A percentile compares a stretch with the other conserved stretches of the same genome.
Conservation (phyloP, 37 sponge, comb jelly and placozoan species). For the Petrosia ficiformis region DNA sequence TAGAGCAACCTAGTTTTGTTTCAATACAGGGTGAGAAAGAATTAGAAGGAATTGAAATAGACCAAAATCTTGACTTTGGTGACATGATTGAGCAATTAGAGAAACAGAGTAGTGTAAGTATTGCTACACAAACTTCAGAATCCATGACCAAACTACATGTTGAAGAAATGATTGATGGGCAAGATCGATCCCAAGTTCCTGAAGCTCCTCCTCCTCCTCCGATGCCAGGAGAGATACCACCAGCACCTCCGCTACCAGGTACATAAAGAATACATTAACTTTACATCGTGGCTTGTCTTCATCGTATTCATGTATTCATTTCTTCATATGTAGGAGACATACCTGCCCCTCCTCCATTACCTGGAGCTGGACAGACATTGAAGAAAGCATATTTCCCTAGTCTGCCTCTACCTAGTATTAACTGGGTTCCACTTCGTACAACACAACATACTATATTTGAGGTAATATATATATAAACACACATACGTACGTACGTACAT, state of each 20-base stretch:
- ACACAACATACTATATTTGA: constrained; percentile 65
- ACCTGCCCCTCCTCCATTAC: constrained; percentile 66
- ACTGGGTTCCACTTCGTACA: constrained; percentile 70
- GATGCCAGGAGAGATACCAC: background rate
- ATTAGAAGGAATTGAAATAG: no score
- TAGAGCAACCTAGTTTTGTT: no score
- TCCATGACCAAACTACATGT: background rate
- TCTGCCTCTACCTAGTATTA: constrained; percentile 69
- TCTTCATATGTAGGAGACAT: background rate
- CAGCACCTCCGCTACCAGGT: constrained; percentile 2
- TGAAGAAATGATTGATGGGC: background rate
- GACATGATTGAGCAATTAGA: no score
- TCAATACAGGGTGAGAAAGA: no score
- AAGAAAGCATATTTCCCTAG: constrained; percentile 53
- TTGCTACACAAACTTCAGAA: background rate
- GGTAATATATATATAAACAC: constrained; percentile 15
- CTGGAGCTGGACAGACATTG: constrained; percentile 5
- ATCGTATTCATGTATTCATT: background rate
- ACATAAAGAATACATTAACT: no score
- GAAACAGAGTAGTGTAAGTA: no score
- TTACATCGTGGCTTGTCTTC: no score
- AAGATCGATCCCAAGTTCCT: background rate
- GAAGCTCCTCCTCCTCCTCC: background rate
- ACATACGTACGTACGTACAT: background rate
- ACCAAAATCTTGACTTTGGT: no score